Base-by-base conservation (phyloP, 2,888 invertebrate genomes). In the Drosophila suboccidentalis region DNA sequence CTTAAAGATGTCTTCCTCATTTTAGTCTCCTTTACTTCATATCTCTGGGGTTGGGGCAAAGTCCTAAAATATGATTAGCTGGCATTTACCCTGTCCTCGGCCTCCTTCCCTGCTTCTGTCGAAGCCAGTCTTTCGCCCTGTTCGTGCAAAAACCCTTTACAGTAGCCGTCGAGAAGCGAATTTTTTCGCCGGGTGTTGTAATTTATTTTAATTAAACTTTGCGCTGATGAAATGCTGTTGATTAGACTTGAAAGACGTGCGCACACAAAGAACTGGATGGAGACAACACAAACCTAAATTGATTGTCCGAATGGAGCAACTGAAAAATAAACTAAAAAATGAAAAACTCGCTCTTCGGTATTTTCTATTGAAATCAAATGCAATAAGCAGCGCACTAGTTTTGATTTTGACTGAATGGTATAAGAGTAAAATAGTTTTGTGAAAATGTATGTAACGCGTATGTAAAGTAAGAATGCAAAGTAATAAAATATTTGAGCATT, bases 181-280 rank as follows among this genome's bases (percentile, higher is more conserved):
- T 78, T 79, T 71, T 72, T 55, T 62, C 54, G 82, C 47, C 73
- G 69, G 81, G 72, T 71, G 64, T 71, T 80, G 87, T 83, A 88
- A 88, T 88, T 85, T 75, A 86, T 86, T 88, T 88, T 85, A 88
- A 85, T 85, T 85, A 85, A 85, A 88, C 87, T 83, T 77, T 80
- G 67, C 79, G 87, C 75, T 88, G 87, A 88, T 85, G 88, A 88
- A 86, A 88, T 86, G 79, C 84, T 77, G 70, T 77, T 85, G 88
- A 85, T 85, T 85, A 85, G 76, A 83, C 75, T 82, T 87, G 70
- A 87, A 83, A 84, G 82, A 64, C 79, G 62, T 71, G 72, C 53
- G 62, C 65, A 54, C 62, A 71, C 51, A 80, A 63, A 59, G 46
- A 38, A 43, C 43, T 38, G 32, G 32, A 29, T 50, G 39, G 43